Evolutionary conservation across 2,113 vertebrate genomes (phyloP).

Genomic region (Saiga tatarica): DNA sequence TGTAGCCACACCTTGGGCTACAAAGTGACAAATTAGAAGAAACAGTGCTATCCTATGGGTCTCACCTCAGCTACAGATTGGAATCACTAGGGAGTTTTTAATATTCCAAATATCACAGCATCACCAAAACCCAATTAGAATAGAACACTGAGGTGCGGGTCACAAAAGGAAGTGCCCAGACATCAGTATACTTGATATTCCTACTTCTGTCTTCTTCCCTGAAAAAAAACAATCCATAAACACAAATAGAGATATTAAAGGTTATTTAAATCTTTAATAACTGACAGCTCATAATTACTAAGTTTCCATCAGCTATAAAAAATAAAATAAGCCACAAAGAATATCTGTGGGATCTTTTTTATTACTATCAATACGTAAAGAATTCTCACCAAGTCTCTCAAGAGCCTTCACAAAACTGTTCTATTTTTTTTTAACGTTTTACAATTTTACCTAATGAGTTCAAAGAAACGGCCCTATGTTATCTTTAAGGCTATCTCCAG

Average conservation of each 20-base stretch:
- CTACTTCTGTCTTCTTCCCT: neutral
- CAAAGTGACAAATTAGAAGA: neutral
- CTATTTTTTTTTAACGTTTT: neutral
- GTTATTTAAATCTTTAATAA: neutral
- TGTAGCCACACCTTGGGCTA: neutral
- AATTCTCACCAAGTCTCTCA: slow-evolving; percentile 11
- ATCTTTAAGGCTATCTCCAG: neutral
- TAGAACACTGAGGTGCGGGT: neutral
- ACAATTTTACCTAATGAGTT: neutral
- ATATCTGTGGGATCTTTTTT: neutral
- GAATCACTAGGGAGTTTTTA: neutral
- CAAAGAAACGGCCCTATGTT: neutral
- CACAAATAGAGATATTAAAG: neutral
- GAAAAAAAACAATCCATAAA: neutral
- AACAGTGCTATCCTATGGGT: neutral
- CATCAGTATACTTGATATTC: neutral
- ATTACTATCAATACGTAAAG: neutral
- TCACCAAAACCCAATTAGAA: neutral
- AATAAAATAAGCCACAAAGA: slow-evolving; percentile 21
- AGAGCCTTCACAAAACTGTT: neutral
- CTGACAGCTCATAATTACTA: neutral
- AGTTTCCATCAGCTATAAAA: neutral
- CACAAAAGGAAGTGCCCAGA: neutral
- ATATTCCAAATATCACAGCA: neutral
- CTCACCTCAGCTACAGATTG: neutral